Base-by-base conservation (phyloP, 2,888 invertebrate species). In the Cerceris ruficornis region DNA sequence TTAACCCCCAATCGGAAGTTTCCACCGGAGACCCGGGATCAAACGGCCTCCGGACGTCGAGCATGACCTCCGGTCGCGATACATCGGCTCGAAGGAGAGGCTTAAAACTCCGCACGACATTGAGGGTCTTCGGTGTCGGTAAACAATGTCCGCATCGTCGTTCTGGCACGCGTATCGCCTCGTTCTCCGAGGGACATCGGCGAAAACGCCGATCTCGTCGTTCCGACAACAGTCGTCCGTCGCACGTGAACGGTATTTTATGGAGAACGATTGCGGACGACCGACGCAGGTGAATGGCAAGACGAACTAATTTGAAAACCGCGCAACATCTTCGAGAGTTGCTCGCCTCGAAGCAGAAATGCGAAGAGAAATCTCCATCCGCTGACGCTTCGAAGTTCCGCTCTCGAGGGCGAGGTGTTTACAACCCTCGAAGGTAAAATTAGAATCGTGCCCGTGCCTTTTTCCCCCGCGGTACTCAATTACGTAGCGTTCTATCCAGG, bases 401-500 rank as follows among this genome's bases (percentile, higher is more conserved):
- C 11, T 61, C 60, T 59, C 28, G 52, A 54, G 65, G 60, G 66
- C 28, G 66, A 78, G 60, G 60, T 67, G 68, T 69, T 69, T 78
- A 71, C 77, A 72, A 65, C 77, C 78, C 71, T 68, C 68, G 46
- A 43, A 58, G 77, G 67, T 78, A 78, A 78, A 78, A 77, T 78
- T 78, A 72, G 77, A 77, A 78, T 58, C 11, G 50, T 50, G 59
- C 62, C 14, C 28, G 50, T 17, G 17, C 50, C 64, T 17, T 68
- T 65, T 70, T 67, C 72, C 64, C 50, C 64, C 69, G 54, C 46
- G 17, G n/a, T 43, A 7, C 42, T 43, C 42, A 75, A 57, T 64
- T 43, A 50, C 65, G 67, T 64, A 75, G 64, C 75, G 50, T 50
- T 65, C 65, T 65, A 75, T n/a, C 54, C n/a, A n/a, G 50, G n/a